Conservation (phyloP, 2,797 vertebrate species). For the Buceros bicornis region DNA sequence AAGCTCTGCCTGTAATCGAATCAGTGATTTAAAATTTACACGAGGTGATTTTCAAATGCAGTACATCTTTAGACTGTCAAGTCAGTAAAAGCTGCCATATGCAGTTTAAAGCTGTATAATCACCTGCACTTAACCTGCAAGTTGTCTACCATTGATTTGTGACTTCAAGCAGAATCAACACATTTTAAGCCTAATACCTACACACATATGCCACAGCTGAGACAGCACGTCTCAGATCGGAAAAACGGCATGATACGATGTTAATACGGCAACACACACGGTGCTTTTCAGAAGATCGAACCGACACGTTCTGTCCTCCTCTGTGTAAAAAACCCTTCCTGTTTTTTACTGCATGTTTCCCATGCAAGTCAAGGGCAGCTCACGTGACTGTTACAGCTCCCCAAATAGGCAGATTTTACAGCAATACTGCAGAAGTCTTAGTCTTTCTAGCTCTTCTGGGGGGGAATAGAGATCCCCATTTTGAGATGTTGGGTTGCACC, state of each 20-base stretch:
- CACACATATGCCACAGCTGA: neutral
- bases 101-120: neutral
- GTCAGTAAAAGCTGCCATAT: neutral
- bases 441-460: neutral
- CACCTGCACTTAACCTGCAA: neutral
- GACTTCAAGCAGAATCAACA: neutral
- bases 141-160: neutral
- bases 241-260: neutral
- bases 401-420: neutral
- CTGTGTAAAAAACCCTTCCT: neutral
- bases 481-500: neutral
- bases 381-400: neutral
- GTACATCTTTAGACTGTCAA: neutral
- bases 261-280: rapidly evolving
- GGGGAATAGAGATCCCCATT: neutral
- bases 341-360: neutral
- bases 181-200: neutral
- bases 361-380: neutral
- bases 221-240: rapidly evolving
- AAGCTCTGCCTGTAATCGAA: neutral
- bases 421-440: neutral
- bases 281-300: neutral
- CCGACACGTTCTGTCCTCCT: neutral
- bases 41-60: neutral
- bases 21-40: neutral